Percentiles rank a stretch among this genome's conserved stretches.
phyloP scores from a whole-genome alignment of 2,888 invertebrate genomes.

The Polyommatus iphigenia region DNA sequence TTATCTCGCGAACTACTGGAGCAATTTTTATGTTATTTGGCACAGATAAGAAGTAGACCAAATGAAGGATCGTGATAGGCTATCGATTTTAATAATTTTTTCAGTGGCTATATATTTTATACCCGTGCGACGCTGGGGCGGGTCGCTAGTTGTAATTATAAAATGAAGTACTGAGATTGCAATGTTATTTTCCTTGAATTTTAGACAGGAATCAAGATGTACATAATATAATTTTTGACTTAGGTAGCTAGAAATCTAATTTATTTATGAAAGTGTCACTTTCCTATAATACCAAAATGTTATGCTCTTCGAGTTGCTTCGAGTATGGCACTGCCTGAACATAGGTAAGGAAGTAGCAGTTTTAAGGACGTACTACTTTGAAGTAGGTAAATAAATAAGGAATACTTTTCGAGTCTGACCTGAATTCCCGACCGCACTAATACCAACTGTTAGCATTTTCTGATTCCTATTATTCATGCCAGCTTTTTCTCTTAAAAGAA shows the following conservation, averaged over 20 bases:
- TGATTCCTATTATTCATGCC: conserved; percentile 30
- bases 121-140: no score
- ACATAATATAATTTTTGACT: not conserved
- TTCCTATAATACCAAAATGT: not conserved
- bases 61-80: no score
- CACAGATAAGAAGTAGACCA: no score
- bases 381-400: conserved; percentile 7
- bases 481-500: conserved; percentile 26
- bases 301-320: not conserved
- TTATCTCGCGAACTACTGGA: no score
- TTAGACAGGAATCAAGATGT: not conserved
- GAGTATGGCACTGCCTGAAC: not conserved
- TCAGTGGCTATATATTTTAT: no score
- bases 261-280: not conserved
- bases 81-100: no score
- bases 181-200: not conserved
- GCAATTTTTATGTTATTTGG: no score
- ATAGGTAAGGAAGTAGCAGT: not conserved
- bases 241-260: not conserved
- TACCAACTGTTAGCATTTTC: conserved; percentile 26
- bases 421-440: conserved; percentile 10
- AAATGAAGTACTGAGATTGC: not conserved
- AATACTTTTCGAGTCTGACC: conserved; percentile 23
- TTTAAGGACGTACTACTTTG: not conserved
- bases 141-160: no score